These are phyloP conservation scores for Bergia sp. DNA, from an alignment of 92 coral and sea anemone genomes.

Conservation along the genomic window DNA sequence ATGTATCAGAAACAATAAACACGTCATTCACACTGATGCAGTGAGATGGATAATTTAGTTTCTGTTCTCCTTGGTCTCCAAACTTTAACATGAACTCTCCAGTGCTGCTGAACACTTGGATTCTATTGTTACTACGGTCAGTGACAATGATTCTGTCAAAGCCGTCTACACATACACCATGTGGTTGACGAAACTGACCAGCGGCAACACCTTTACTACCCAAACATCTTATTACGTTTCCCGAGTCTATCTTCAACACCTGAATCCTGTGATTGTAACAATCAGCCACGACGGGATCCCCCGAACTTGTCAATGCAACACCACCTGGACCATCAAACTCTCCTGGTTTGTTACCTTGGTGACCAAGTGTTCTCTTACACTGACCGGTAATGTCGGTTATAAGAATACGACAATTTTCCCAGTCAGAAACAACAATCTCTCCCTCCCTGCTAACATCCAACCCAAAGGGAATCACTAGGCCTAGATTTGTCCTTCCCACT, in stretches of 20 bases:
- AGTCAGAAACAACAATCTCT: not conserved
- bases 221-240: not conserved
- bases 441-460: not conserved
- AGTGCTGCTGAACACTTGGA: too few relatives aligned
- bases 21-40: too few relatives aligned
- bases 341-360: not conserved
- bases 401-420: not conserved
- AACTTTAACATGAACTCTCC: too few relatives aligned
- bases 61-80: too few relatives aligned
- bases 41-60: too few relatives aligned
- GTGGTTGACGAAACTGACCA: not conserved
- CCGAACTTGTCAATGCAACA: not conserved
- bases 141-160: too few relatives aligned
- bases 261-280: not conserved
- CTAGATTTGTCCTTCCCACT: not conserved
- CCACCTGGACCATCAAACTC: not conserved
- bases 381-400: not conserved
- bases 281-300: not conserved
- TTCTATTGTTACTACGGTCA: too few relatives aligned
- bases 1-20: too few relatives aligned
- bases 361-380: too few relatives aligned
- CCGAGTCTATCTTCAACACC: not conserved
- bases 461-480: not conserved
- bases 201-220: not conserved
- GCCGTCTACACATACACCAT: not conserved